Evolutionary conservation across 2,888 invertebrate species (phyloP).

Genomic region (Hypselothyrea guttata): DNA sequence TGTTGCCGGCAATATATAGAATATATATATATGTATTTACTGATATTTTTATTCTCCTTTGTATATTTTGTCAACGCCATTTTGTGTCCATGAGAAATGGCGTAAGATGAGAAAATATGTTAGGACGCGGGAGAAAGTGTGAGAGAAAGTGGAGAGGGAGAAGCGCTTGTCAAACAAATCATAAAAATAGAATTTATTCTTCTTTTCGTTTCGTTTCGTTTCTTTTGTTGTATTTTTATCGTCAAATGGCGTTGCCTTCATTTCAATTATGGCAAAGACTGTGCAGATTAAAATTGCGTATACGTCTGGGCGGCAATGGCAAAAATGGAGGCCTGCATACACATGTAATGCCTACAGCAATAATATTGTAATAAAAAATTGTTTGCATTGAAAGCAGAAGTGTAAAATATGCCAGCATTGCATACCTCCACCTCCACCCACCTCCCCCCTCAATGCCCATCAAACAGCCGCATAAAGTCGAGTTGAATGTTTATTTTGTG

Average conservation of each 20-base stretch:
- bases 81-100: slow-evolving; percentile 39
- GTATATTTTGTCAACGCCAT: slow-evolving; percentile 43
- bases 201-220: not conserved
- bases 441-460: not conserved
- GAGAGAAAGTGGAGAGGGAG: not conserved
- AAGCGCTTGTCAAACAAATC: slow-evolving; percentile 66
- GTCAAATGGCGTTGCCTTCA: slow-evolving; percentile 59
- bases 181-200: slow-evolving; percentile 55
- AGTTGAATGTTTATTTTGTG: slow-evolving; percentile 71
- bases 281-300: slow-evolving; percentile 57
- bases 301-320: not conserved
- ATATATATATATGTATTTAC: slow-evolving; percentile 19
- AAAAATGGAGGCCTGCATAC: not conserved
- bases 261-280: slow-evolving; percentile 63
- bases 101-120: slow-evolving; percentile 34
- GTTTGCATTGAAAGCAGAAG: slow-evolving; percentile 65
- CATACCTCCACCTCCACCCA: slow-evolving; percentile 15
- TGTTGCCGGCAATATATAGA: slow-evolving; percentile 40
- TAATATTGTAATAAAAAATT: slow-evolving; percentile 62
- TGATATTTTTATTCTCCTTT: slow-evolving; percentile 26
- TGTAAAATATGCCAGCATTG: slow-evolving; percentile 58
- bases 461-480: slow-evolving; percentile 47
- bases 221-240: slow-evolving; percentile 22
- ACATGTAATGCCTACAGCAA: slow-evolving; percentile 47
- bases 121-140: slow-evolving; percentile 19